phyloP scores from a whole-genome alignment of 2,888 invertebrate species.

The Limnephilus marmoratus region DNA sequence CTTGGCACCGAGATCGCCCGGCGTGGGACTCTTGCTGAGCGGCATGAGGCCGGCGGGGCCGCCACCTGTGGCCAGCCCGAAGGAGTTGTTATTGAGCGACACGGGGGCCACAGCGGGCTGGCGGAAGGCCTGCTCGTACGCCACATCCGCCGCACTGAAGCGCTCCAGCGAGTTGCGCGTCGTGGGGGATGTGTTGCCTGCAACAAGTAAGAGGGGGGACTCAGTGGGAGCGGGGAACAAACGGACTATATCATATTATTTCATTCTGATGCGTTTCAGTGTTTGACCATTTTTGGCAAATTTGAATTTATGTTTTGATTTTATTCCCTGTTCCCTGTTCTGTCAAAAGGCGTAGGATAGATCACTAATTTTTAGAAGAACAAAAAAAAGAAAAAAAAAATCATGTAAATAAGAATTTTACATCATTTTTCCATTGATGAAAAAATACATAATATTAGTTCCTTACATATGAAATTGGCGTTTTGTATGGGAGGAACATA shows the following conservation, averaged over 20 bases:
- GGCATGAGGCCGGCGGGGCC: conserved; percentile 79
- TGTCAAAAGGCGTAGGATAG: background rate
- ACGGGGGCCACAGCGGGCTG: conserved; percentile 86
- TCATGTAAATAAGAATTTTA: background rate
- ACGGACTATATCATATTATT: background rate
- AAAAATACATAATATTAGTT: too few relatives aligned
- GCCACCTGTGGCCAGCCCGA: conserved; percentile 84
- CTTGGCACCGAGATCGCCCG: conserved; percentile 86
- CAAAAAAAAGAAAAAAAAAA: background rate
- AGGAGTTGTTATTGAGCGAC: conserved; percentile 91
- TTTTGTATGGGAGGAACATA: too few relatives aligned
- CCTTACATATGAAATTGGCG: too few relatives aligned
- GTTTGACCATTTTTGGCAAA: background rate
- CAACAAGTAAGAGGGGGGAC: conserved; percentile 60
- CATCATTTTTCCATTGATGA: background rate
- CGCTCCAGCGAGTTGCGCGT: conserved; percentile 84
- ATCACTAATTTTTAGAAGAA: background rate
- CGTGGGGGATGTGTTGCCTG: conserved; percentile 82
- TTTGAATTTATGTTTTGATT: background rate
- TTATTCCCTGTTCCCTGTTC: background rate
- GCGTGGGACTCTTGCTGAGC: conserved; percentile 89
- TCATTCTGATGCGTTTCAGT: background rate
- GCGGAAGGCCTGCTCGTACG: conserved; percentile 82
- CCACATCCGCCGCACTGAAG: conserved; percentile 84
- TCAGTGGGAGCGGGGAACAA: too few relatives aligned